Evolutionary conservation across 2,797 vertebrate genomes (phyloP), one percentile per base, ranked within the genome.

Genomic region (Pseudomugil tenellus): DNA sequence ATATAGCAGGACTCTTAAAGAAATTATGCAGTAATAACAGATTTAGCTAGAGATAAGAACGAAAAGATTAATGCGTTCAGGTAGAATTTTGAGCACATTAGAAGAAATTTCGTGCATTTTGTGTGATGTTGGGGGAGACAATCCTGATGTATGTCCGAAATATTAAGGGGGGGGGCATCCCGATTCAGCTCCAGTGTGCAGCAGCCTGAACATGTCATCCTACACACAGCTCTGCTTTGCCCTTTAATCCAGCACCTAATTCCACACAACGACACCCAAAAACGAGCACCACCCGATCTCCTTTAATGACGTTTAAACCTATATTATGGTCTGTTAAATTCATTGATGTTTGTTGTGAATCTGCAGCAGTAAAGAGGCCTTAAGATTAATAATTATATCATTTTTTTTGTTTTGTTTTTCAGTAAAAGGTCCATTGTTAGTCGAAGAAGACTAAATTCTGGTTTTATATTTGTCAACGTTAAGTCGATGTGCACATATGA

Each of bases 101-200:
- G 25, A 41, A 69, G 46, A 77, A 69, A 48, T 52, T 54, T 70
- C 31, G 46, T 77, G 68, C 46, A 57, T 41, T 54, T 59, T 67
- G 41, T 65, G 55, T 63, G 59, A 10, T 53, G 52, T 32, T 75
- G 14, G 58, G 19, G 41, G 55, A 56, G 54, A n/a, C 58, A 58
- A 64, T 81, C 66, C 65, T n/a, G 7, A 43, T 43, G 29, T 29
- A 29, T 7, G 8, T 87, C 79, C 74, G 84, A 82, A 84, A 76
- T 68, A 67, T 28, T 52, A 70, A 73, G 72, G 63, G 69, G 66
- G 54, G 70, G 37, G 65, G 68, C 72, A 61, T 59, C 71, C 61
- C 66, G 86, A 84, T 82, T 80, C 87, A 86, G 79, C 73, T 72
- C 17, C 74, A 76, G 9, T 68, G 66, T 77, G 70, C 72, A 77